These are phyloP conservation scores for Elanus axillaris DNA, from an alignment of 2,113 vertebrate genomes.

Conservation along the genomic window DNA sequence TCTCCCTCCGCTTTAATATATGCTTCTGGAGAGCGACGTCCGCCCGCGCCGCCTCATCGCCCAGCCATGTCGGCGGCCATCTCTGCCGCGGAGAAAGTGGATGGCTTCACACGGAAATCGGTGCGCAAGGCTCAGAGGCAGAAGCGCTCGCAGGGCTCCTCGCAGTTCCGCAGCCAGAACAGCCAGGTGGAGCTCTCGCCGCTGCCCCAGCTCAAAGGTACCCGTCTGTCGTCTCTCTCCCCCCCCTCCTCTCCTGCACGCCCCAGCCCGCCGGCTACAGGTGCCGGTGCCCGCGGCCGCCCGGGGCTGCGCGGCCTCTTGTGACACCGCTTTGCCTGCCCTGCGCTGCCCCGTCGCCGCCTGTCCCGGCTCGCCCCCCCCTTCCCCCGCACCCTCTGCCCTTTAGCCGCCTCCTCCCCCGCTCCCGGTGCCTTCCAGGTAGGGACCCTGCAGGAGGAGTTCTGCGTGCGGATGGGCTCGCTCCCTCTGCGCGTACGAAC, in stretches of 20 bases:
- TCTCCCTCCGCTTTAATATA: slow-evolving; percentile 16
- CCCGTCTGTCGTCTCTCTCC: neutral
- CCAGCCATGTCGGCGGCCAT: slow-evolving; percentile 80
- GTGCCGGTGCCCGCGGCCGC: neutral
- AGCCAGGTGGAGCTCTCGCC: slow-evolving; percentile 85
- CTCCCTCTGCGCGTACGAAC: neutral
- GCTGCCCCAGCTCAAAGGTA: slow-evolving; percentile 94
- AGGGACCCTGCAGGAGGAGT: neutral
- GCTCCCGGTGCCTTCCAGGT: neutral
- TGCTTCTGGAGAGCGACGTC: slow-evolving; percentile 45
- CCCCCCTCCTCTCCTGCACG: neutral
- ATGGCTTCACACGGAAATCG: slow-evolving; percentile 96
- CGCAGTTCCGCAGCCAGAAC: slow-evolving; percentile 89
- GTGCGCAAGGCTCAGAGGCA: slow-evolving; percentile 94
- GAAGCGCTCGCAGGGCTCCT: slow-evolving; percentile 91
- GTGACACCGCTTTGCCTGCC: neutral
- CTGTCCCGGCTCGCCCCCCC: neutral
- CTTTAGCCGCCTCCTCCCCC: neutral
- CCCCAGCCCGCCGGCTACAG: neutral
- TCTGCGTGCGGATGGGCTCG: neutral
- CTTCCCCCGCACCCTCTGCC: neutral
- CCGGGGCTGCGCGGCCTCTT: neutral
- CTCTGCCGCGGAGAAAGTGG: slow-evolving; percentile 97
- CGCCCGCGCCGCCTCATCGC: neutral
- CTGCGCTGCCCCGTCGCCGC: neutral